Evolutionary conservation across 2,888 invertebrate genomes (phyloP), one percentile per base, ranked within the genome.

Genomic region (Adelognathus sp.): DNA sequence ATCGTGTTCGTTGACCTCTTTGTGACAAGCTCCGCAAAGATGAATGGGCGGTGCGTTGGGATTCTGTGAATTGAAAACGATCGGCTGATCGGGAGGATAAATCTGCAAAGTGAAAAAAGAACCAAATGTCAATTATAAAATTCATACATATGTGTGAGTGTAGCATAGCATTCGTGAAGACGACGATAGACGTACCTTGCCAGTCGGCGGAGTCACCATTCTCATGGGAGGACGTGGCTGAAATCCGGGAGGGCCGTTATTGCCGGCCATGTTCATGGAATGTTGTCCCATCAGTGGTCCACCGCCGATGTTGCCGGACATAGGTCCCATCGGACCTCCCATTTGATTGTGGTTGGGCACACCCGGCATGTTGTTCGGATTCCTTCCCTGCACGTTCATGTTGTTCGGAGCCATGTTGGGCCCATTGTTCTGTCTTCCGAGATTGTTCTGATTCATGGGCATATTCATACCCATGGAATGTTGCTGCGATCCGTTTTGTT

Each of bases 41-140:
- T 98, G 98, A 84, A 99, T 98, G 1, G 98, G 98, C 56, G 99
- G 99, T 61, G 98, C 99, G 92, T 98, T 98, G 0, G 98, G 99
- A 92, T 99, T 99, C 92, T 98, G 98, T 39, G 98, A 97, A 92
- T 99, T 99, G 91, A 98, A 98, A 80, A 99, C 97, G 98, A 98
- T 98, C 0, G 98, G 97, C 90, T 98, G 98, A 90, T 98, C 97
- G 2, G 96, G 96, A 50, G 98, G 98, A 92, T 98, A 99, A 78
- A 94, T 92, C 93, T 93, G 85, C 88, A 86, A 72, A 67, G n/a
- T n/a, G n/a, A n/a, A 16, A 56, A 50, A 44, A 9, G 52, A 44
- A 7, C 9, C 4, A 52, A 27, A 16, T 14, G 60, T 16, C 21
- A 39, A 50, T 46, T n/a, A 46, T 21, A 18, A 18, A 46, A 46